phyloP scores from a whole-genome alignment of 2,888 invertebrate species.

The Masnerella sp. region DNA sequence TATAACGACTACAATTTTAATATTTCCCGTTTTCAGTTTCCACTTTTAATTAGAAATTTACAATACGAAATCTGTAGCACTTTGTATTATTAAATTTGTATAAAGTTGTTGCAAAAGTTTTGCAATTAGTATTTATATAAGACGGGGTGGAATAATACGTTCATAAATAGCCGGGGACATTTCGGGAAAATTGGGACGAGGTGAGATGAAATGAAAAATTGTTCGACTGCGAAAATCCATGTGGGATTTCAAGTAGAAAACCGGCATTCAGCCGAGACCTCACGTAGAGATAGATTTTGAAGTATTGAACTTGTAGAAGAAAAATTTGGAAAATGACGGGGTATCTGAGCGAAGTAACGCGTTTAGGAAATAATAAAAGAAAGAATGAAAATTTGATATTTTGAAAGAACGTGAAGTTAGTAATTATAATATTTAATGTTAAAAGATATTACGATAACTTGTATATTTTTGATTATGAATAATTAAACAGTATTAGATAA shows the following conservation, averaged over 20 bases:
- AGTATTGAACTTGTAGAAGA: constrained; percentile 37
- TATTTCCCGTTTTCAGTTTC: no score
- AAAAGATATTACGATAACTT: no score
- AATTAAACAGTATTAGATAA: no score
- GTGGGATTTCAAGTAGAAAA: constrained; percentile 56
- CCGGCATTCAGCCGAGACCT: constrained; percentile 43
- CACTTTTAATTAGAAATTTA: not conserved
- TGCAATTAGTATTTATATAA: constrained; percentile 12
- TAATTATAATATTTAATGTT: no score
- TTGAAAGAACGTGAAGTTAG: not conserved
- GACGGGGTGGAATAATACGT: constrained; percentile 9
- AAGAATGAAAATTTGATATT: not conserved
- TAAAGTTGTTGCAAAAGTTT: no score
- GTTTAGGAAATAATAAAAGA: constrained; percentile 24
- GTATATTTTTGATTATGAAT: no score
- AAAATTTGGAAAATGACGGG: constrained; percentile 37
- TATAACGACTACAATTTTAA: no score
- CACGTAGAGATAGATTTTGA: constrained; percentile 27
- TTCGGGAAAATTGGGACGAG: constrained; percentile 33
- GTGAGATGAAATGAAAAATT: constrained; percentile 52
- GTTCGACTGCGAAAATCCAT: constrained; percentile 45
- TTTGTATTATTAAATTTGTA: not conserved
- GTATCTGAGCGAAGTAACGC: constrained; percentile 1
- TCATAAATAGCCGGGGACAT: constrained; percentile 39
- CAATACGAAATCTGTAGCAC: not conserved